These are phyloP conservation scores for Litocranius walleri DNA, from an alignment of 2,113 vertebrate genomes.

Conservation along the genomic window DNA sequence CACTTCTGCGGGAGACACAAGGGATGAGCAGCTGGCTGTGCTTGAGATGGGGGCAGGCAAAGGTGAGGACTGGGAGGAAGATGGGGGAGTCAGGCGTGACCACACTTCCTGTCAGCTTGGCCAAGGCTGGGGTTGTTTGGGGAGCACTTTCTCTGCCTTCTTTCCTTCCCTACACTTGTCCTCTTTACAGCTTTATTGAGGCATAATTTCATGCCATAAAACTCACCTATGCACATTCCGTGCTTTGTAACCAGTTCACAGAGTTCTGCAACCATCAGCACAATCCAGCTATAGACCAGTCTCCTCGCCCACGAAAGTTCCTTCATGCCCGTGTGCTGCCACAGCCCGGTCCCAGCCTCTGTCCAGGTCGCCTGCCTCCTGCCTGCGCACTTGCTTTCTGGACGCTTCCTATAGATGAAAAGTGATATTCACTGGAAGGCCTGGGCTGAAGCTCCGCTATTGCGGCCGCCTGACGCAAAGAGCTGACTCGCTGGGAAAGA, in stretches of 20 bases:
- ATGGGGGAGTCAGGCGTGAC: not conserved
- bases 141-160: not conserved
- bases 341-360: not conserved
- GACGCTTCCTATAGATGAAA: not conserved
- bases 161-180: not conserved
- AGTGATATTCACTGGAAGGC: not conserved
- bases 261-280: not conserved
- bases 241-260: not conserved
- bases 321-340: not conserved
- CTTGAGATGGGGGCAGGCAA: not conserved
- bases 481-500: not conserved
- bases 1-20: not conserved
- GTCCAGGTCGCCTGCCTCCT: not conserved
- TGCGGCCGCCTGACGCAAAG: not conserved
- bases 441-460: not conserved
- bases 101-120: not conserved
- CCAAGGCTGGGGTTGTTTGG: not conserved
- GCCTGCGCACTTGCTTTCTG: not conserved
- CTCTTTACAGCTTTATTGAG: not conserved
- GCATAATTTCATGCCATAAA: not conserved
- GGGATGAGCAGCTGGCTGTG: not conserved
- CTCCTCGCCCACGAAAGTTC: not conserved
- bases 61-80: not conserved
- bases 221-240: not conserved
- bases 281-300: not conserved